Conservation (phyloP, 2,113 vertebrate genomes). For the Ifrita kowaldi region DNA sequence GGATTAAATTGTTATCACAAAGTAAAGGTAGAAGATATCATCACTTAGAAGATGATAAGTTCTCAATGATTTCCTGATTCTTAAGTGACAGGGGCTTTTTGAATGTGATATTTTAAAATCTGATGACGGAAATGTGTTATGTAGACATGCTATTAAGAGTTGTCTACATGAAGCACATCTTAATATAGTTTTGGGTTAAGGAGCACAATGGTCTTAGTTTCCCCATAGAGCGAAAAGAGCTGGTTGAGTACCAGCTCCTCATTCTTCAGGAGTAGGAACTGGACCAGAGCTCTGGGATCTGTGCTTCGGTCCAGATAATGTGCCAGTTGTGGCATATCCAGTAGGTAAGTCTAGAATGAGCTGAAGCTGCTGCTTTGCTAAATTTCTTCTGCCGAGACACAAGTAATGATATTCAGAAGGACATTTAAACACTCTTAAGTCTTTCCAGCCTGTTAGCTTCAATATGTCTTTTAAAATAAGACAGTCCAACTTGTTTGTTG, state of each 20-base stretch:
- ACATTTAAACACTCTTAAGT: not conserved
- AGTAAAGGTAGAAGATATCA: not conserved
- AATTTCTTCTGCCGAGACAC: not conserved
- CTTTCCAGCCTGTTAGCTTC: not conserved
- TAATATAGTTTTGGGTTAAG: not conserved
- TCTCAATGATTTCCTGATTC: not conserved
- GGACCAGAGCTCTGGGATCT: not conserved
- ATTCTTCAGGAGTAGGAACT: not conserved
- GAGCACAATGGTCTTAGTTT: not conserved
- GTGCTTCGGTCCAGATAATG: not conserved
- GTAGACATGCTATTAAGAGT: not conserved
- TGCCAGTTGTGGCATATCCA: not conserved
- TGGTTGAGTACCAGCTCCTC: not conserved
- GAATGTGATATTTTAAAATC: not conserved
- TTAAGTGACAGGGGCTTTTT: not conserved
- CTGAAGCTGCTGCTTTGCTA: not conserved
- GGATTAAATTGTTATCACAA: not conserved
- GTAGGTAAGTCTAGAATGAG: not conserved
- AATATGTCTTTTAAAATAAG: not conserved
- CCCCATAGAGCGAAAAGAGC: not conserved
- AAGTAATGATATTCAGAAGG: not conserved
- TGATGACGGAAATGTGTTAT: not conserved
- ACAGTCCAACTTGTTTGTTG: not conserved
- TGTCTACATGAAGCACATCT: not conserved
- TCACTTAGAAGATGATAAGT: not conserved